These are phyloP conservation scores for Gerris buenoi DNA, from an alignment of 1,140 invertebrate species.

Conservation along the genomic window DNA sequence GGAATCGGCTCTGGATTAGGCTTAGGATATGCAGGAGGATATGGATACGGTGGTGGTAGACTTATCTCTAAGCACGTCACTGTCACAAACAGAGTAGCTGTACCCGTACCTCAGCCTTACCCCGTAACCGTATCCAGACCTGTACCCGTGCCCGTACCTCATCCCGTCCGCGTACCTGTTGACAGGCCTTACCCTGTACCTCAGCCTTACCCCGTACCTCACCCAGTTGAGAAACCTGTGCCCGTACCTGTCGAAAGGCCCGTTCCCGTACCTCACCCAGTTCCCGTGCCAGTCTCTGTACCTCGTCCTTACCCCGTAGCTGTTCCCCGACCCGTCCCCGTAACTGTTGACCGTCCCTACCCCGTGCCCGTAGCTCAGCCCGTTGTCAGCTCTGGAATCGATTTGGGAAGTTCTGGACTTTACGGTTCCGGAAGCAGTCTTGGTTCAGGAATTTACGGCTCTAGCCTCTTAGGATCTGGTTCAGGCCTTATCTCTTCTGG, in stretches of 20 bases:
- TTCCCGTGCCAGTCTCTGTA: constrained; percentile 1
- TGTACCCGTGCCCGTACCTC: constrained; percentile 2
- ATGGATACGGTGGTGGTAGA: constrained; percentile 2
- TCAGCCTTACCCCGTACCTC: not conserved
- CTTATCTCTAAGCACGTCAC: not conserved
- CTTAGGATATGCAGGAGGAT: not conserved
- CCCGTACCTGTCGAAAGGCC: constrained; percentile 8
- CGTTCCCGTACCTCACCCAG: not conserved
- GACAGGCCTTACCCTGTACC: not conserved
- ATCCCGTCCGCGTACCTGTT: not conserved
- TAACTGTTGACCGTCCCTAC: not conserved
- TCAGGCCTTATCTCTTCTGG: not conserved
- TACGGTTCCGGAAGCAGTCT: not conserved
- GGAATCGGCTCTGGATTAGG: not conserved
- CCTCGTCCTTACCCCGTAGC: not conserved
- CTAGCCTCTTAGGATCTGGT: not conserved
- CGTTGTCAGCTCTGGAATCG: not conserved
- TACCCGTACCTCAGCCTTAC: constrained; percentile 9
- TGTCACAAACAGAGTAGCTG: constrained; percentile 2
- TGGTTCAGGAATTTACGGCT: not conserved
- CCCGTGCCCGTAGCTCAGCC: not conserved
- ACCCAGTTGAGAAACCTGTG: not conserved
- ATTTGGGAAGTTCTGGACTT: not conserved
- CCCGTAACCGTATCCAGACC: not conserved
- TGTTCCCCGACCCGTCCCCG: not conserved